Evolutionary conservation across 2,888 invertebrate genomes (phyloP).

Genomic region (Tipula lateralis): DNA sequence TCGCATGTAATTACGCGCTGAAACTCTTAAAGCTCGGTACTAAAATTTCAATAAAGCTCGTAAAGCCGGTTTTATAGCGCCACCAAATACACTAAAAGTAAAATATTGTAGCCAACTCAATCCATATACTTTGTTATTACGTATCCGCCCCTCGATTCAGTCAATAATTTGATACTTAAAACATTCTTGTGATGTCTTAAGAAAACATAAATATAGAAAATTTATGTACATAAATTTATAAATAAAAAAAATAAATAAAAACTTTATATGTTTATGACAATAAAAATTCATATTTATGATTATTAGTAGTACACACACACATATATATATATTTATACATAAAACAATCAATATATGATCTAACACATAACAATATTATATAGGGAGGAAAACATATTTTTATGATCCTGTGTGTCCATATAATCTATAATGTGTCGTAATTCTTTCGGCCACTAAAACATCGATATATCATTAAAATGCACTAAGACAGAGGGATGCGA

Average conservation of each 20-base stretch:
- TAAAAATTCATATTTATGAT: conserved; percentile 19
- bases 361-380: neutral
- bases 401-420: neutral
- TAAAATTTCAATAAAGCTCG: neutral
- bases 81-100: neutral
- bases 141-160: neutral
- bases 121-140: neutral
- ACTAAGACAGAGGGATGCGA: neutral
- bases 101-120: neutral
- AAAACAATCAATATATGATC: conserved; percentile 19
- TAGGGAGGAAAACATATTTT: neutral
- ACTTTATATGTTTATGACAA: neutral
- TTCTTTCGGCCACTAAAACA: neutral
- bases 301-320: neutral
- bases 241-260: neutral
- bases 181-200: neutral
- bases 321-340: no score
- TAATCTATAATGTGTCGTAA: neutral
- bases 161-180: conserved; percentile 11
- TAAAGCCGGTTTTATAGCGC: neutral
- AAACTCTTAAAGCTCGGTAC: neutral
- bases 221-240: conserved; percentile 1
- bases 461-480: neutral
- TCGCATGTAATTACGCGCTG: neutral
- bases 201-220: neutral